Evolutionary conservation across 92 coral and sea anemone species (phyloP), one percentile per base, ranked within the genome.

Genomic region (Porites evermanni): DNA sequence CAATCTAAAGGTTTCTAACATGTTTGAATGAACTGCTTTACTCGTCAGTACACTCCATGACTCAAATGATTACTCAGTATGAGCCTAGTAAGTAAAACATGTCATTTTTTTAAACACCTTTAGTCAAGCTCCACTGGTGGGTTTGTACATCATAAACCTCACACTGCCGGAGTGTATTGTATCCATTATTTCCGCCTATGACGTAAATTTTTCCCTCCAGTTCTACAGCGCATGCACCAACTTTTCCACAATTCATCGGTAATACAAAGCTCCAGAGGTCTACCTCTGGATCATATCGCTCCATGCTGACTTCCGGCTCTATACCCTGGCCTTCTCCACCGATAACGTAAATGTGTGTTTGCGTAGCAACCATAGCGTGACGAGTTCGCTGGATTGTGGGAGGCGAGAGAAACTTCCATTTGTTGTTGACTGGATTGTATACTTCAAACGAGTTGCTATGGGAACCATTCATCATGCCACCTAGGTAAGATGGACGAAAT

Each of bases 281-380:
- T 71, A 74, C 89, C 71, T 84, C 82, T 70, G 98, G 98, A 82
- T 95, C 96, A 75, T 86, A 95, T 83, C 94, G 93, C 92, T 95
- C 98, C 84, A 95, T 91, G 70, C 98, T 95, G 67, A 95, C 87
- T 68, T 87, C 93, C 83, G 98, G 98, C 93, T 95, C 98, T 72
- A 83, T 66, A 8, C 88, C 98, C 13, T 91, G 88, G 6, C 98
- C 95, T 3, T 95, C 95, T 8, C 98, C 98, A 17, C 98, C 98
- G 54, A 95, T 91, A 80, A 88, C 95, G 82, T 92, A 95, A 58
- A 95, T 70, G 77, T 89, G 93, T 53, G 93, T 88, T 75, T 79
- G 90, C 84, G 95, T 88, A 67, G 93, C 74, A 83, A 95, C 89
- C 91, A 92, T 60, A 14, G 90, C 83, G 88, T 95, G 98, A 65